Evolutionary conservation across 2,113 vertebrate genomes (phyloP).

Genomic region (Otus sunia): DNA sequence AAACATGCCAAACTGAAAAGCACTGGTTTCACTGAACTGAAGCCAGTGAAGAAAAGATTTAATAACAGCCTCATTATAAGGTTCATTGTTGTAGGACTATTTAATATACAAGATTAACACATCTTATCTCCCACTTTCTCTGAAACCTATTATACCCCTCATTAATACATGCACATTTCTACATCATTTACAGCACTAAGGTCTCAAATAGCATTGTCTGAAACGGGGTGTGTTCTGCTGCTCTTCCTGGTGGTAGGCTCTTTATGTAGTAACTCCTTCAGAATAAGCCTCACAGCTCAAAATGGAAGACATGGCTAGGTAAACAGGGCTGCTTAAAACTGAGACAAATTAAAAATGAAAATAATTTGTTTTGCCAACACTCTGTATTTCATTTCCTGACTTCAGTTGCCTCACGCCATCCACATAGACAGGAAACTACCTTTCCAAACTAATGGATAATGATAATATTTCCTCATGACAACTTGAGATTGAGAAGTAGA

Average conservation of each 20-base stretch:
- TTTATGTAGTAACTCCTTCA: not conserved
- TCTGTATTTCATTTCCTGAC: not conserved
- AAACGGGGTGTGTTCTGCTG: constrained; percentile 12
- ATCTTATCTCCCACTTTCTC: constrained; percentile 65
- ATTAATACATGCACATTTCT: constrained; percentile 60
- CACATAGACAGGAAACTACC: not conserved
- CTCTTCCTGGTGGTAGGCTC: not conserved
- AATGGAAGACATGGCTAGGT: not conserved
- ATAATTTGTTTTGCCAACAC: not conserved
- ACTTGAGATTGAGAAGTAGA: not conserved
- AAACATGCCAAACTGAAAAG: constrained; percentile 23
- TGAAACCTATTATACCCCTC: constrained; percentile 64
- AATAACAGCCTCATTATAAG: constrained; percentile 63
- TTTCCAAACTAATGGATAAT: not conserved
- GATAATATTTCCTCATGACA: not conserved
- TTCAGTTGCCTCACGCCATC: not conserved
- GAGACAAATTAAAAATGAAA: not conserved
- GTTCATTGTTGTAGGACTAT: constrained; percentile 61
- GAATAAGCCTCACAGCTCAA: not conserved
- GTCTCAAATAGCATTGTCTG: constrained; percentile 17
- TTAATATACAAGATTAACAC: constrained; percentile 73
- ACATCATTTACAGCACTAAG: constrained; percentile 55
- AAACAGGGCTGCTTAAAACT: not conserved
- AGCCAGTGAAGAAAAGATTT: constrained; percentile 58
- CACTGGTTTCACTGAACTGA: constrained; percentile 41